Conservation (phyloP, 2,113 vertebrate species). For the Toxostoma redivivum region DNA sequence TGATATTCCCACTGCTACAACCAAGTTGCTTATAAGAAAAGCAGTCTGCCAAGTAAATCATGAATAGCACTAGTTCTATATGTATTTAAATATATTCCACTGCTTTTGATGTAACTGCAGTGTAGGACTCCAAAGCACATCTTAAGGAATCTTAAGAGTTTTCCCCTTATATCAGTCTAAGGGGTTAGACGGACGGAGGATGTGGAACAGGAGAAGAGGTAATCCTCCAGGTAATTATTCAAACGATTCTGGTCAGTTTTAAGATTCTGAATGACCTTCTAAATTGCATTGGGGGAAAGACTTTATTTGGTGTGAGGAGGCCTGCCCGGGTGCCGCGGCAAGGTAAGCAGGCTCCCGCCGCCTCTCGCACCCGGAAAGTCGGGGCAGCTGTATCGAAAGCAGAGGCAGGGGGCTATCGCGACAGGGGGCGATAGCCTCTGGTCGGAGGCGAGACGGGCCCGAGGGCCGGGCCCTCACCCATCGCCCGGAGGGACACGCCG, state of each 20-base stretch:
- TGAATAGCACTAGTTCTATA: background rate
- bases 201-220: background rate
- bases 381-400: rapidly evolving
- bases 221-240: background rate
- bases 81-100: no score
- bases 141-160: background rate
- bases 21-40: background rate
- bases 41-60: background rate
- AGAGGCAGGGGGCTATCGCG: background rate
- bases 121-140: background rate
- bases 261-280: no score
- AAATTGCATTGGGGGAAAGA: background rate
- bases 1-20: background rate
- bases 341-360: background rate
- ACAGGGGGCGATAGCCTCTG: no score
- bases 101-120: background rate
- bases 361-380: rapidly evolving
- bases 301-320: rapidly evolving
- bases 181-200: background rate
- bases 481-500: rapidly evolving
- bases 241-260: background rate
- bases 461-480: background rate
- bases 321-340: background rate
- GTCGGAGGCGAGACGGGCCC: no score
- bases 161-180: rapidly evolving